A percentile compares a stretch with the other conserved stretches of the same genome.
These are phyloP conservation scores for Amphipyra tragopoginis DNA, from an alignment of 2,888 invertebrate genomes.

Conservation along the genomic window DNA sequence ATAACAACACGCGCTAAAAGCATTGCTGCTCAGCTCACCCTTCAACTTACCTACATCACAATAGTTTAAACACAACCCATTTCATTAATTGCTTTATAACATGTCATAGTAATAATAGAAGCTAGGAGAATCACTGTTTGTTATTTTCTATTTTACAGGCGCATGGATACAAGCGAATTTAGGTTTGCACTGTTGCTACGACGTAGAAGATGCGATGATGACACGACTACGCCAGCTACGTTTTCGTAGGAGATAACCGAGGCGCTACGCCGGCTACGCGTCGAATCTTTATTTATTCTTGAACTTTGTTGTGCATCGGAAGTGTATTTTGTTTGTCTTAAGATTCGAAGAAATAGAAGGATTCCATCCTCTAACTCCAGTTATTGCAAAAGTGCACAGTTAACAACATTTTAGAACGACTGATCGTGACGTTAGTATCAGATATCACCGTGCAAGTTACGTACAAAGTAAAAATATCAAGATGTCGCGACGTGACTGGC, in stretches of 20 bases:
- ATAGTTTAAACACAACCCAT: conserved; percentile 50
- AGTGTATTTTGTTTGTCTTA: too few species aligned
- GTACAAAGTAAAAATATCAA: conserved; percentile 45
- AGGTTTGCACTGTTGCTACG: too few species aligned
- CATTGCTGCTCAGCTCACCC: conserved; percentile 68
- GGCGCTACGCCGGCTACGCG: too few species aligned
- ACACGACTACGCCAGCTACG: too few species aligned
- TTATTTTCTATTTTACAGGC: conserved; percentile 1
- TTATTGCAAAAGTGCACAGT: too few species aligned
- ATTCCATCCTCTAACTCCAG: too few species aligned
- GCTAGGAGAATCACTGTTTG: conserved; percentile 14
- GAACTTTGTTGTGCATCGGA: too few species aligned
- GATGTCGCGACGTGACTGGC: conserved; percentile 46
- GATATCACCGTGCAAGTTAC: conserved; percentile 21
- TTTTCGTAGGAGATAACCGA: too few species aligned
- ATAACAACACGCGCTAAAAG: conserved; percentile 74
- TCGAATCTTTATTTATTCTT: too few species aligned
- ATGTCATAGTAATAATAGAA: conserved; percentile 12
- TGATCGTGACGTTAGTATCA: conserved; percentile 29
- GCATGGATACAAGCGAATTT: too few species aligned
- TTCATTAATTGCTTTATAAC: conserved; percentile 48
- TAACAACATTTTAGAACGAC: conserved; percentile 6
- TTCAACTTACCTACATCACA: conserved; percentile 49
- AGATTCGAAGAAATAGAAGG: too few species aligned
- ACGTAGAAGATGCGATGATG: too few species aligned